Evolutionary conservation across 2,113 vertebrate genomes (phyloP), one percentile per base, ranked within the genome.

Genomic region (Bubalus kerabau): DNA sequence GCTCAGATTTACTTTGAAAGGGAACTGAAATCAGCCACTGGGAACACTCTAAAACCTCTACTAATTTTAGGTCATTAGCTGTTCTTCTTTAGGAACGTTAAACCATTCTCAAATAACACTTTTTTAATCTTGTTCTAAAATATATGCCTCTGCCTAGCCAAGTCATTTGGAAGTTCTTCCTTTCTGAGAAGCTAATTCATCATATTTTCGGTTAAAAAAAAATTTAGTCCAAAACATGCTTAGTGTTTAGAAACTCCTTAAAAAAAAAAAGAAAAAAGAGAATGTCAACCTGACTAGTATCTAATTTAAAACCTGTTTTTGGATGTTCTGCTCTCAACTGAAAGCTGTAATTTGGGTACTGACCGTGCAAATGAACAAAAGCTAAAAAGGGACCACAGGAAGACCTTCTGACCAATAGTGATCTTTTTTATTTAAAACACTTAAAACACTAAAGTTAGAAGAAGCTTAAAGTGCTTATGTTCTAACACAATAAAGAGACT

Each of bases 11-110:
- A 76, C 57, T 92, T 67, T 83, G 71, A 94, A 87, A 94, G 12
- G 50, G 36, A 94, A 59, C 74, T 86, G 81, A 85, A 90, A 88
- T 76, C 82, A 97, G 43, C 6, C 56, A 40, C 48, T 87, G 85
- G 74, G 30, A 95, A 87, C 36, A 88, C 13, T 62, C 16, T 92
- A 57, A 97, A 76, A 46, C 14, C 48, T 97, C 54, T 83, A 82
- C 93, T 95, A 95, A 97, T 88, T 97, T 96, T 97, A 95, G 17
- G 64, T 91, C 81, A 94, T 95, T 95, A 94, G 92, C 32, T 96
- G 23, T 74, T 96, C 60, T 74, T 94, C 94, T 90, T 95, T 94
- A 93, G 76, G 76, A 97, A 92, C 46, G 71, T 88, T 83, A 97
- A 94, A 92, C 84, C 76, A 74, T 85, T 85, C 59, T 97, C 96